These are phyloP conservation scores for Neodiprion fabricii DNA, from an alignment of 1,140 invertebrate genomes.

Conservation along the genomic window DNA sequence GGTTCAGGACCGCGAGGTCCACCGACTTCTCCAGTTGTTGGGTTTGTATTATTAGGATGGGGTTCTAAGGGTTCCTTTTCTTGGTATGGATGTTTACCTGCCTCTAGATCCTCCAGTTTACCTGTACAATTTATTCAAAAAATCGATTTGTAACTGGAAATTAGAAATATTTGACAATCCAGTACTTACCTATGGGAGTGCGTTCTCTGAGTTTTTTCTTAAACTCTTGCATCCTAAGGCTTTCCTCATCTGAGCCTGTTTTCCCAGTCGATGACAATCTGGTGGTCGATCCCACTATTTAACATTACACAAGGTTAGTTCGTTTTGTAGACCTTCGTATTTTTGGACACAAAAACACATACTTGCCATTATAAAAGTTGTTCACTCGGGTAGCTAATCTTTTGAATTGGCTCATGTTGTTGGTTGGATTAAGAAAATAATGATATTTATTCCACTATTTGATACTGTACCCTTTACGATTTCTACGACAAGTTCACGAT, in stretches of 20 bases:
- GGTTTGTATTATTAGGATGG: slow-evolving; percentile 90
- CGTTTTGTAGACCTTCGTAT: no score
- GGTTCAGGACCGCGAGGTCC: slow-evolving; percentile 97
- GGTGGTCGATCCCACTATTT: neutral
- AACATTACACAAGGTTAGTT: no score
- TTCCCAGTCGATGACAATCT: slow-evolving; percentile 36
- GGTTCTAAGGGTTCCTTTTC: slow-evolving; percentile 86
- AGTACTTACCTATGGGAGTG: slow-evolving; percentile 50
- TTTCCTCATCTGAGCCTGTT: slow-evolving; percentile 39
- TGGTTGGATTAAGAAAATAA: no score
- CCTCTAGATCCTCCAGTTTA: slow-evolving; percentile 71
- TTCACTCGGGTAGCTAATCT: no score
- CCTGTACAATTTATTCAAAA: slow-evolving; percentile 50
- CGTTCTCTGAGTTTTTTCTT: slow-evolving; percentile 56
- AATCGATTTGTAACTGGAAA: neutral
- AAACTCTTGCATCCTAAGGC: slow-evolving; percentile 52
- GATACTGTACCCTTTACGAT: no score
- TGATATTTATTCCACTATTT: no score
- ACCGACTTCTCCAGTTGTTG: slow-evolving; percentile 90
- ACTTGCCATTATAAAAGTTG: no score
- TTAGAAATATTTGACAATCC: neutral
- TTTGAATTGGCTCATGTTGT: no score
- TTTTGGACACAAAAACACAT: no score
- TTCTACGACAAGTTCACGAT: no score
- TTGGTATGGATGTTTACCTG: slow-evolving; percentile 76